These are phyloP conservation scores for Mnemiopsis leidyi DNA, from an alignment of 37 sponge, comb jelly and placozoan genomes.

Conservation along the genomic window DNA sequence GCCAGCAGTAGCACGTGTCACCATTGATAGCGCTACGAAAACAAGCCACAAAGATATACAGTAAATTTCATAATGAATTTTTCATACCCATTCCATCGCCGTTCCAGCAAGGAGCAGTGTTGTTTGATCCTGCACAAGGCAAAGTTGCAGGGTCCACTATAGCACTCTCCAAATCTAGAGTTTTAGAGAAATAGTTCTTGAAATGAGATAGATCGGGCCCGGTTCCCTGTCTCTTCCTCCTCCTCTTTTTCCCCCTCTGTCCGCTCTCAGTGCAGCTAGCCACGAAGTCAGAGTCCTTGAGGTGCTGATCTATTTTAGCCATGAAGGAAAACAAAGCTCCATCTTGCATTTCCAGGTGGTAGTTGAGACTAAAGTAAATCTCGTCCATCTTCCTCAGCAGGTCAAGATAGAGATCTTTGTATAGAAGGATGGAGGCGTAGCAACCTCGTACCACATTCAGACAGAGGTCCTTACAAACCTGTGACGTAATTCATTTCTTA, in stretches of 20 bases:
- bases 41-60: no score
- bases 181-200: background rate
- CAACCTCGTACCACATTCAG: conserved; percentile 22
- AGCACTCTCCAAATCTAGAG: background rate
- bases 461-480: conserved; percentile 22
- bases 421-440: conserved; percentile 41
- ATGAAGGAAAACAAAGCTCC: background rate
- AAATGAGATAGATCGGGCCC: background rate
- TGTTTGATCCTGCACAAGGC: background rate
- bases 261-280: background rate
- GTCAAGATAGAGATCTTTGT: background rate
- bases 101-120: conserved; percentile 16
- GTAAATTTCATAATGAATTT: no score
- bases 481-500: background rate
- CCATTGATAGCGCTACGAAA: no score
- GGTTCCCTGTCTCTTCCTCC: background rate
- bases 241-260: background rate
- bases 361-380: background rate
- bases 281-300: background rate
- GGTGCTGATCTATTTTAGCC: background rate
- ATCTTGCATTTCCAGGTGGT: conserved; percentile 15
- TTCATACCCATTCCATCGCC: background rate
- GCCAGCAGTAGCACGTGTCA: no score
- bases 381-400: background rate
- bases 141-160: conserved; percentile 18